These are phyloP conservation scores for Vimba vimba DNA, from an alignment of 2,113 vertebrate species.

Conservation along the genomic window DNA sequence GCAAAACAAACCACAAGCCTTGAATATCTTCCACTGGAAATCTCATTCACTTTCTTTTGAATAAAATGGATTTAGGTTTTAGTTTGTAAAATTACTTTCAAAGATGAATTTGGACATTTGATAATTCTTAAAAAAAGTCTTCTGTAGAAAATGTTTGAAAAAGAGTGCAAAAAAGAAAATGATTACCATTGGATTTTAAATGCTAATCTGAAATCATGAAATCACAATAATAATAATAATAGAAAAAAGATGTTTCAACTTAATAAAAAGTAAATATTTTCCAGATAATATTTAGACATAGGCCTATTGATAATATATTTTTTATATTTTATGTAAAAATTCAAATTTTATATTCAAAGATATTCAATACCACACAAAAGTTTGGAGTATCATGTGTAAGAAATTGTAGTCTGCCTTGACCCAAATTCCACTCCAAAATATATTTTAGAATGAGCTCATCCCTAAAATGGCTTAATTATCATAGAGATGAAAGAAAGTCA, in stretches of 20 bases:
- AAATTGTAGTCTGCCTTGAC: no score
- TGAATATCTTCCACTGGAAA: constrained; percentile 22
- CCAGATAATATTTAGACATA: neutral
- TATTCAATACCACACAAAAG: neutral
- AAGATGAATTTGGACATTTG: neutral
- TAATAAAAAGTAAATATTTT: neutral
- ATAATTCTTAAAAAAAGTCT: neutral
- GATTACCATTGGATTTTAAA: neutral
- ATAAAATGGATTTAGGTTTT: neutral
- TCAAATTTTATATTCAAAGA: no score
- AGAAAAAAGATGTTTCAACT: neutral
- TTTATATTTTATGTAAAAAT: neutral
- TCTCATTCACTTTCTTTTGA: neutral
- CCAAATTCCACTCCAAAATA: no score
- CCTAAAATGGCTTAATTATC: no score
- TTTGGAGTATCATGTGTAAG: no score
- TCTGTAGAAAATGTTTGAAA: neutral
- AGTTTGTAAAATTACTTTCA: neutral
- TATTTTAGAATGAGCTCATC: no score
- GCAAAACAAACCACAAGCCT: neutral
- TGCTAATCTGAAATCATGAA: neutral
- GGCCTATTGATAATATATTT: no score
- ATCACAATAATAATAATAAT: neutral
- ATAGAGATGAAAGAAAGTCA: no score
- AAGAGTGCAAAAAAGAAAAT: neutral